Evolutionary conservation across 2,797 vertebrate species (phyloP), one percentile per base, ranked within the genome.

Genomic region (Smutsia gigantea): DNA sequence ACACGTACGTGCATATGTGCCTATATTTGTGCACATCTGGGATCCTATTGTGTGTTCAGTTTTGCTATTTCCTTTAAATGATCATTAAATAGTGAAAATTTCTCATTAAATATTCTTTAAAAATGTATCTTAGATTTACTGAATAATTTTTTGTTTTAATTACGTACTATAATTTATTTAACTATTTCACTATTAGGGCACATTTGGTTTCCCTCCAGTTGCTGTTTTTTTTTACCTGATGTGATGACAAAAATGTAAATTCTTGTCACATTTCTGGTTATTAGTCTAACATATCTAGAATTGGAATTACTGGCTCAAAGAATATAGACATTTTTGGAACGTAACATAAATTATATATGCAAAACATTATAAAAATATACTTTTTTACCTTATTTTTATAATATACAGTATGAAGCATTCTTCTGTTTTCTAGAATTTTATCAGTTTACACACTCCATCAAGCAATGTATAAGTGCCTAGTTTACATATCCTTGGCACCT

Each of bases 41-140:
- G 12, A 23, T 59, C 66, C 25, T 5, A 4, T 19, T 64, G 1
- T 57, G 7, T 85, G 25, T 91, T 66, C 27, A 51, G 15, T 49
- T 93, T 84, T 81, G 5, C 31, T 72, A 1, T 82, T 93, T n/a
- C 19, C 39, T 78, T 96, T 31, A 64, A 88, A 66, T 82, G 18
- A 84, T 69, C 5, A 79, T 79, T 91, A 88, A 79, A 86, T 42
- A 79, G 21, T 75, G 78, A 75, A 74, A 23, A 74, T 61, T 93
- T 42, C 21, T 86, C 19, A 15, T 75, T 94, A 82, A 74, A 46
- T 92, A 69, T n/a, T 71, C 25, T 90, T 77, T 46, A 91, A 66
- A 77, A 68, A 27, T 10, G 11, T 46, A 37, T 63, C 53, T 77
- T 34, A 74, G 34, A 4, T n/a, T 93, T 85, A 11, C 34, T 57